These are phyloP conservation scores for Poecilia velifera DNA, from an alignment of 2,797 vertebrate species.

Conservation along the genomic window DNA sequence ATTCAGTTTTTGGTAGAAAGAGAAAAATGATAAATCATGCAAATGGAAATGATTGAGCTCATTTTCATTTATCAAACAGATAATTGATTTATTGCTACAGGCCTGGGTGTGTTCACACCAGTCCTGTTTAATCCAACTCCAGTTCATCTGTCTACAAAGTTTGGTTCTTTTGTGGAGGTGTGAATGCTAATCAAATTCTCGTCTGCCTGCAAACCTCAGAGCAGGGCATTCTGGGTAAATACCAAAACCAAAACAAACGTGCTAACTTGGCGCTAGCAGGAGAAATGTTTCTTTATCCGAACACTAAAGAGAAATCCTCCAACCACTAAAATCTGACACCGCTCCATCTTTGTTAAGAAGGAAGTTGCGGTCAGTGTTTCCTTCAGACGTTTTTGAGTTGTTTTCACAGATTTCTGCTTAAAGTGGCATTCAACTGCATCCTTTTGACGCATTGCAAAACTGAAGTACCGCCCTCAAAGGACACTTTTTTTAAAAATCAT, in stretches of 20 bases:
- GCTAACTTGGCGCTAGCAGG: too few relatives aligned
- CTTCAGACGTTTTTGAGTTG: too few relatives aligned
- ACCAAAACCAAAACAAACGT: not conserved
- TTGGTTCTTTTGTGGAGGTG: not conserved
- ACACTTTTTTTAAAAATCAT: not conserved
- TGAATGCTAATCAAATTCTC: too few relatives aligned
- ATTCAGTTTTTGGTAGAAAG: too few relatives aligned
- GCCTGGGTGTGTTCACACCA: not conserved
- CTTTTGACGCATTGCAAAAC: not conserved
- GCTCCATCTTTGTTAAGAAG: not conserved
- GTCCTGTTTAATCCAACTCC: not conserved
- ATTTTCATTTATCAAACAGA: too few relatives aligned
- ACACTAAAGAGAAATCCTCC: not conserved
- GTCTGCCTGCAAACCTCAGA: not conserved
- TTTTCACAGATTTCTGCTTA: too few relatives aligned
- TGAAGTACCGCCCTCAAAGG: not conserved
- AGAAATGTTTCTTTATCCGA: not conserved
- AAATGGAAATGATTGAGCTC: too few relatives aligned
- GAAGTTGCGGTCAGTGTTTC: not conserved
- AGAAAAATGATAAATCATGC: too few relatives aligned
- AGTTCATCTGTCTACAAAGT: not conserved
- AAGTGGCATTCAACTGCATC: not conserved
- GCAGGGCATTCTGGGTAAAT: not conserved
- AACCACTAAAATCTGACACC: not conserved
- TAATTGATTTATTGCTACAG: too few relatives aligned